Evolutionary conservation across 2,113 vertebrate species (phyloP).

Genomic region (Oreocharis arfaki): DNA sequence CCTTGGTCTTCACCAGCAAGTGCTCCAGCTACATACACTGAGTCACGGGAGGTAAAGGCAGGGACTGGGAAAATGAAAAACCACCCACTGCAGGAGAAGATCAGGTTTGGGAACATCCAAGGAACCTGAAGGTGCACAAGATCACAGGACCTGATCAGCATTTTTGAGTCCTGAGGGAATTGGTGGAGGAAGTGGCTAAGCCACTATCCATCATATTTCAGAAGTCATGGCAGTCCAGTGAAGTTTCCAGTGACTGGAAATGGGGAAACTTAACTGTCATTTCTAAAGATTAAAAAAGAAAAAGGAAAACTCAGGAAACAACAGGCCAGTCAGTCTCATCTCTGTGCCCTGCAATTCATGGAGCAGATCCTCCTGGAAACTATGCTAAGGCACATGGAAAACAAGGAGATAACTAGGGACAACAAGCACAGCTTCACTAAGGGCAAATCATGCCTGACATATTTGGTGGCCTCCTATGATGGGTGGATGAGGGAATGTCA

Average conservation of each 20-base stretch:
- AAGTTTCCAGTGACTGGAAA: not conserved
- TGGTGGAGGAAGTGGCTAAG: not conserved
- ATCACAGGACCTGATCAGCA: not conserved
- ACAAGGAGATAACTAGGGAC: not conserved
- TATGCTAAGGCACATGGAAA: not conserved
- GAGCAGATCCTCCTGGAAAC: not conserved
- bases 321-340: not conserved
- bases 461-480: rapidly evolving
- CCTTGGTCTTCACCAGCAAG: not conserved
- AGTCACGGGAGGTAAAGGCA: not conserved
- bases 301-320: not conserved
- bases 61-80: not conserved
- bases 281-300: not conserved
- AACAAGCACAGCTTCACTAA: not conserved
- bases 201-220: not conserved
- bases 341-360: not conserved
- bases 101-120: not conserved
- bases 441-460: not conserved
- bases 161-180: not conserved
- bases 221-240: not conserved
- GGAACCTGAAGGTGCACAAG: not conserved
- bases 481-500: not conserved
- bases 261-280: not conserved
- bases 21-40: not conserved
- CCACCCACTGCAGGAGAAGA: not conserved